Base-by-base conservation (phyloP, 2,888 invertebrate species). In the Aphidoletes aphidimyza region DNA sequence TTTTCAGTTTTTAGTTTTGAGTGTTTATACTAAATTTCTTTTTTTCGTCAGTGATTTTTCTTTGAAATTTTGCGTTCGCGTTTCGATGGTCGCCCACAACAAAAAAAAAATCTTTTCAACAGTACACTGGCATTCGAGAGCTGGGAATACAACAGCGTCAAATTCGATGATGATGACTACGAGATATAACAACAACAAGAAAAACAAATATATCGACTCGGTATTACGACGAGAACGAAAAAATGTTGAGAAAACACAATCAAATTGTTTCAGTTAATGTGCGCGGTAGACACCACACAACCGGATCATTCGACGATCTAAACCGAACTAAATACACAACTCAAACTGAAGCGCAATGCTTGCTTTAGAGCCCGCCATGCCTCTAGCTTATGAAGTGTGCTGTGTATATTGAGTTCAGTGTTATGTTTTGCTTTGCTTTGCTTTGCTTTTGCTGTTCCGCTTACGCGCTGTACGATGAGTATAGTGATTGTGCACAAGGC, bases 251-350 rank as follows among this genome's bases (percentile, higher is more conserved):
- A n/a, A n/a, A 42, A 42, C 42, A 42, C 42, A 42, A 42, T 14
- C n/a, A 54, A 22, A 54, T 39, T 39, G 39, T 39, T 39, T 2
- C n/a, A 54, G 9, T 22, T 22, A 3, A 6, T n/a, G n/a, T 54
- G 54, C 22, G 22, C 54, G 22, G 22, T 54, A 54, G n/a, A n/a
- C 42, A 42, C 42, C 14, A 54, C 54, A 69, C 69, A 69, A 69
- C 69, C 69, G 69, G 69, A 69, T 69, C 69, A 69, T 69, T 69
- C 69, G 69, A 69, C 69, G 69, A 69, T 69, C 34, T 69, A 69
- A 69, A 69, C 69, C 69, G 69, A 69, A 69, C 69, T 54, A 22
- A 54, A 54, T 54, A 26, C 19, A 47, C 47, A 47, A 47, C 47
- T 54, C 22, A 54, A 54, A 22, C 47, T n/a, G n/a, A 42, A 54